Evolutionary conservation across 2,888 invertebrate species (phyloP).

Genomic region (Drosophila cracens): DNA sequence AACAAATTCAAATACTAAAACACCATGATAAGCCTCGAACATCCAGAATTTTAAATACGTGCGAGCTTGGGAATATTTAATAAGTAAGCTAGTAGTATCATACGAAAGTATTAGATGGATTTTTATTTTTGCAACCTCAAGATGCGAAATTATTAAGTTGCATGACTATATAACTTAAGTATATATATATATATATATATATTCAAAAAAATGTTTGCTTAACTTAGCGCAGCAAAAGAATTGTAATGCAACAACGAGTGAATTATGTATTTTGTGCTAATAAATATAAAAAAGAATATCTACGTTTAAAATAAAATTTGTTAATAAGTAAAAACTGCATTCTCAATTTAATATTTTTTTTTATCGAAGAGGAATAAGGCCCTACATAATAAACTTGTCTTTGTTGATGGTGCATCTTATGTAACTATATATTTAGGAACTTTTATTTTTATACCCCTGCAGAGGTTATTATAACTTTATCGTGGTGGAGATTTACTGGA

Average conservation of each 20-base stretch:
- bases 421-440: neutral
- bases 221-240: slow-evolving; percentile 10
- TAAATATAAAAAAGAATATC: slow-evolving; percentile 39
- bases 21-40: slow-evolving; percentile 9
- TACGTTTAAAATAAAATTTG: slow-evolving; percentile 24
- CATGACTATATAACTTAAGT: slow-evolving; percentile 33
- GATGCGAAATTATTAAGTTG: slow-evolving; percentile 26
- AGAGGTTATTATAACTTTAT: neutral
- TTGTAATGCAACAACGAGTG: slow-evolving; percentile 56
- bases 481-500: neutral
- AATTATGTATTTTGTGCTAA: slow-evolving; percentile 72
- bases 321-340: neutral
- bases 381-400: neutral
- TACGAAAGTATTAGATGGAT: slow-evolving; percentile 70
- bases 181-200: slow-evolving; percentile 1
- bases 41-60: slow-evolving; percentile 5
- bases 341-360: neutral
- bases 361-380: neutral
- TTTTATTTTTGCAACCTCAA: slow-evolving; percentile 40
- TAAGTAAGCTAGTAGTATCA: slow-evolving; percentile 40
- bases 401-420: neutral
- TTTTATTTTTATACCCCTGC: neutral
- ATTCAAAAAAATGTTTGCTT: slow-evolving; percentile 3
- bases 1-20: slow-evolving; percentile 7
- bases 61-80: slow-evolving; percentile 22